Evolutionary conservation across 2,797 vertebrate species (phyloP).

Genomic region (Rhinichthys osculus): DNA sequence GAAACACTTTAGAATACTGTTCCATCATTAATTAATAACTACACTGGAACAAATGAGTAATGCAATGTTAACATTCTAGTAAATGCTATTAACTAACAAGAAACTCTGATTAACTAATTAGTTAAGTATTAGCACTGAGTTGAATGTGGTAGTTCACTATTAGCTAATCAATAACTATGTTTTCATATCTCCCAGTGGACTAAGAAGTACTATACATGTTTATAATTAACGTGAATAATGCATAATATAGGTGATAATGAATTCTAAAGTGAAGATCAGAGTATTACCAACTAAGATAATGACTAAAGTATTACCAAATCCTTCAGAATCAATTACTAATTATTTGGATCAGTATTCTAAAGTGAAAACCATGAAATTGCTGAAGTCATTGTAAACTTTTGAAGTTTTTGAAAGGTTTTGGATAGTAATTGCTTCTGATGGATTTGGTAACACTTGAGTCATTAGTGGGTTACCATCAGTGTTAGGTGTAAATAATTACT

Average conservation of each 20-base stretch:
- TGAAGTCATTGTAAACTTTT: neutral
- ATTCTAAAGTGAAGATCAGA: neutral
- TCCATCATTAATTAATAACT: neutral
- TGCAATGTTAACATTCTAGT: neutral
- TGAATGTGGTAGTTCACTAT: neutral
- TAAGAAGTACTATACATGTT: neutral
- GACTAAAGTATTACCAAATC: too few species aligned
- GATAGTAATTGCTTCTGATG: neutral
- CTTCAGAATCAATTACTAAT: too few species aligned
- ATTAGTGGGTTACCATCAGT: neutral
- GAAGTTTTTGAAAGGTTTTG: neutral
- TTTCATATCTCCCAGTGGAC: neutral
- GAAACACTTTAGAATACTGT: neutral
- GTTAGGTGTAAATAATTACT: too few species aligned
- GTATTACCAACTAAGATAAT: neutral
- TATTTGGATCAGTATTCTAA: neutral
- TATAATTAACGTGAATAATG: neutral
- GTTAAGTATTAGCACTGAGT: neutral
- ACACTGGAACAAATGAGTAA: neutral
- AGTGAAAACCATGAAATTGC: neutral
- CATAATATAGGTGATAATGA: neutral
- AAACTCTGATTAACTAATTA: neutral
- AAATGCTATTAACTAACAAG: neutral
- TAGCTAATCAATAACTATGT: neutral
- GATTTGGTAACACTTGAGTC: neutral